Conservation (phyloP, 2,797 vertebrate genomes). For the Harpagifer antarcticus region DNA sequence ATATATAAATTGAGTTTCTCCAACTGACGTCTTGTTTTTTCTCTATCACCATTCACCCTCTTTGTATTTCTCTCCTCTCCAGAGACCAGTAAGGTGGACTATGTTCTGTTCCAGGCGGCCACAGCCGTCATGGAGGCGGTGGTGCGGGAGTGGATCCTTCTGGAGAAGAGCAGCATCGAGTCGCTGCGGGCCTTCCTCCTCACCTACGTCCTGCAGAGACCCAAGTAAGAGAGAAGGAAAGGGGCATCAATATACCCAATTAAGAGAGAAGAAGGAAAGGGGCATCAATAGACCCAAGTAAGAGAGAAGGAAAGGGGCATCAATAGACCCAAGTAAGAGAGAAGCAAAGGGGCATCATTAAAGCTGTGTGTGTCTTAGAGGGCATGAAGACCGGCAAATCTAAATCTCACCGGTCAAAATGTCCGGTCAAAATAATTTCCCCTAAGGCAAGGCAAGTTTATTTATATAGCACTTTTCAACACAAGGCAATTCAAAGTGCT, state of each 20-base stretch:
- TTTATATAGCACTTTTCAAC: too few species aligned
- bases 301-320: slow-evolving; percentile 47
- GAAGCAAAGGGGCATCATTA: not conserved
- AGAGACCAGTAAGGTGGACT: slow-evolving; percentile 99
- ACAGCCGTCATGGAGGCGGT: slow-evolving; percentile 99
- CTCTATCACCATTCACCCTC: not conserved
- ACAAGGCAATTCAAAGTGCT: too few species aligned
- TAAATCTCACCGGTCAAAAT: too few species aligned
- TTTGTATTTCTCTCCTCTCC: slow-evolving; percentile 27
- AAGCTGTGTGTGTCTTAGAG: not conserved
- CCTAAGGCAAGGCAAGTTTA: too few species aligned
- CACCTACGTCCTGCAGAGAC: slow-evolving; percentile 98
- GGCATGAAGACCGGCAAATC: too few species aligned
- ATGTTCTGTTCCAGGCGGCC: slow-evolving; percentile 98
- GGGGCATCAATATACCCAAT: slow-evolving; percentile 83
- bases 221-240: slow-evolving; percentile 87
- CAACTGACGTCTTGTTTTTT: not conserved
- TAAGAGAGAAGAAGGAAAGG: slow-evolving; percentile 73
- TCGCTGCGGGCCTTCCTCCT: slow-evolving; percentile 97
- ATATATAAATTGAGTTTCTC: not conserved
- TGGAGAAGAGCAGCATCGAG: slow-evolving; percentile 97
- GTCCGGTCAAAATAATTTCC: too few species aligned
- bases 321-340: too few species aligned
- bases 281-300: slow-evolving; percentile 90
- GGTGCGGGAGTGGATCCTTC: slow-evolving; percentile 97